A percentile compares a stretch with the other conserved stretches of the same genome.
phyloP scores from a whole-genome alignment of 1,140 invertebrate genomes.

The Thereuonema tuberculata region DNA sequence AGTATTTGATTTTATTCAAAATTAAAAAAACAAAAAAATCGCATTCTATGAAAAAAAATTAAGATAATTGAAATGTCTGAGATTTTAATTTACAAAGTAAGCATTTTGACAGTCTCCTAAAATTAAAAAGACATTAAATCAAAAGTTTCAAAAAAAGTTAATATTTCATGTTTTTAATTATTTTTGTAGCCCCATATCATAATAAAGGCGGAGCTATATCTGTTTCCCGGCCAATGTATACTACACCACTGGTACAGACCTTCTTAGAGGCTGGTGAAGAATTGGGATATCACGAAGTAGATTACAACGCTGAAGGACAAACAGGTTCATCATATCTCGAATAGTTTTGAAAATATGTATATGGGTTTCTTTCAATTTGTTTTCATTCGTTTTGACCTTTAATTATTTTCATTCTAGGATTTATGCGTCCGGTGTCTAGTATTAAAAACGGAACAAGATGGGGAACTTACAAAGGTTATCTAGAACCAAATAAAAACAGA shows the following conservation, averaged over 20 bases:
- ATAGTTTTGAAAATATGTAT: no score
- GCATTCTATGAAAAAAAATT: no score
- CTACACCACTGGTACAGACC: neutral
- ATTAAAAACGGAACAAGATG: conserved; percentile 11
- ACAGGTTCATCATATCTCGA: neutral
- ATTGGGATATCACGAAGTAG: neutral
- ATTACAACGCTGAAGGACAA: neutral
- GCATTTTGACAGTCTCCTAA: no score
- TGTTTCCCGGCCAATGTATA: neutral
- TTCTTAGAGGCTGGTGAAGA: neutral
- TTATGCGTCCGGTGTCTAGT: neutral
- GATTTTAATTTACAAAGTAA: no score
- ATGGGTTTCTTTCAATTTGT: no score
- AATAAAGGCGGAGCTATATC: neutral
- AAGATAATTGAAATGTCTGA: no score
- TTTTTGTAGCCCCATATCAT: neutral
- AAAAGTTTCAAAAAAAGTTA: neutral
- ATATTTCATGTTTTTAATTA: neutral
- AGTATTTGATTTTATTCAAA: no score
- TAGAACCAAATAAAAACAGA: conserved; percentile 19
- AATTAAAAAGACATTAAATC: no score
- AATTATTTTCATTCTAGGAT: no score
- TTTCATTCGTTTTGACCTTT: no score
- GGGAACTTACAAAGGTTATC: conserved; percentile 22
- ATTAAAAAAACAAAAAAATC: no score